These are phyloP conservation scores for Propithecus deckenii DNA, from an alignment of 2,797 vertebrate genomes.

Conservation along the genomic window DNA sequence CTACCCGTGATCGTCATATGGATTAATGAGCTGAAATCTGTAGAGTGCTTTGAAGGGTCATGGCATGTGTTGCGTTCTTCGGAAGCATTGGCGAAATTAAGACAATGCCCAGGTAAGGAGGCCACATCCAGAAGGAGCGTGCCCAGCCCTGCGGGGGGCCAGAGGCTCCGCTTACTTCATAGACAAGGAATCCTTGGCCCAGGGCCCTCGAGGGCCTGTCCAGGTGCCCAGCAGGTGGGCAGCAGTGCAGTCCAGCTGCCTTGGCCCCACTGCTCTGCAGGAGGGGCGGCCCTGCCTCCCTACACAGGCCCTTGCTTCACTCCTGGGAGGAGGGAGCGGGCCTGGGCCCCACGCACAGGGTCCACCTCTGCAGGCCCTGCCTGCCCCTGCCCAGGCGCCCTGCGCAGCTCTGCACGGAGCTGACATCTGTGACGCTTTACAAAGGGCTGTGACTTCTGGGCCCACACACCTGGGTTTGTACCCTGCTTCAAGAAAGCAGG, in stretches of 20 bases:
- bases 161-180: not conserved
- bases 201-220: not conserved
- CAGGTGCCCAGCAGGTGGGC: not conserved
- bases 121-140: accelerated
- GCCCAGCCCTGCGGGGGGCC: not conserved
- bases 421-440: slow-evolving; percentile 19
- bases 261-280: not conserved
- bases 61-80: accelerated
- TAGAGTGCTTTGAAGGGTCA: accelerated
- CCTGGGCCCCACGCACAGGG: not conserved
- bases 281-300: not conserved
- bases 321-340: slow-evolving; percentile 58
- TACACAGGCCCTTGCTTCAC: not conserved
- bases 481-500: not conserved
- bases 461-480: not conserved
- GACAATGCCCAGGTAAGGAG: too few species aligned
- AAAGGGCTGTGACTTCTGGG: accelerated
- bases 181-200: not conserved
- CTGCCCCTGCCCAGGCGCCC: not conserved
- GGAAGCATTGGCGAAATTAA: not conserved
- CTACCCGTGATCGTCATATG: accelerated
- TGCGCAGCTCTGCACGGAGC: not conserved
- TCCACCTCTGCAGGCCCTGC: not conserved
- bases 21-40: accelerated
- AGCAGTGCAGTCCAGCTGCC: not conserved